phyloP scores from a whole-genome alignment of 2,113 vertebrate species.

The Onychorhynchus coronatus region DNA sequence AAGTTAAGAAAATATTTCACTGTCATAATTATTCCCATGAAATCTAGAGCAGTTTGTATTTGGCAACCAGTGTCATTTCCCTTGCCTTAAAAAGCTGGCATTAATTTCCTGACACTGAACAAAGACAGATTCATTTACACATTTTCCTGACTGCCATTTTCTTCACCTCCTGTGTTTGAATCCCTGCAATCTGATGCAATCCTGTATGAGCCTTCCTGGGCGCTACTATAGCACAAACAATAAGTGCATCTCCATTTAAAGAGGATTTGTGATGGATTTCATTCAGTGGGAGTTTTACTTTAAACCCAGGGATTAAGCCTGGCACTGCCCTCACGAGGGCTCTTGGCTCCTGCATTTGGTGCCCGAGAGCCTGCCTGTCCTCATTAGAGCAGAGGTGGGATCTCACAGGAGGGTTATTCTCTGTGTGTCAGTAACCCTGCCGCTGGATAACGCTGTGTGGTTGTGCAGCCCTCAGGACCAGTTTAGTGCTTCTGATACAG shows the following conservation, averaged over 20 bases:
- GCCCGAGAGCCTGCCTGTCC: rapidly evolving
- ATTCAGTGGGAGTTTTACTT: not conserved
- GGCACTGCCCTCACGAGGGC: not conserved
- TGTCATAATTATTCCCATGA: slow-evolving; percentile 47
- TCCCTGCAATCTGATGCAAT: not conserved
- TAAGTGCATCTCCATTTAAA: not conserved
- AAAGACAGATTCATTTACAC: slow-evolving; percentile 7
- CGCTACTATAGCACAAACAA: not conserved
- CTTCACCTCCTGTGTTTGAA: not conserved
- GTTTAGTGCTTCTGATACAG: not conserved
- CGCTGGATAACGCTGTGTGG: not conserved
- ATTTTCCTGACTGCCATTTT: not conserved
- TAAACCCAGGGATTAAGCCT: not conserved
- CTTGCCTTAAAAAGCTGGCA: slow-evolving; percentile 28
- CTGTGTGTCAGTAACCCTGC: not conserved
- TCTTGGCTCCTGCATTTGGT: not conserved
- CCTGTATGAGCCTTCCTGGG: not conserved
- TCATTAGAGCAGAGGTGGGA: not conserved
- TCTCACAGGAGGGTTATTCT: not conserved
- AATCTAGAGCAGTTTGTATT: slow-evolving; percentile 30
- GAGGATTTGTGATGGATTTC: not conserved
- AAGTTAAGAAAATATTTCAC: slow-evolving; percentile 51
- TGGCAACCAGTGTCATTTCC: slow-evolving; percentile 40
- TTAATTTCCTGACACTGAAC: slow-evolving; percentile 23
- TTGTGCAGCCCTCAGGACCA: not conserved